Base-by-base conservation (phyloP, 1,140 invertebrate genomes). In the Aradophagus sp. region DNA sequence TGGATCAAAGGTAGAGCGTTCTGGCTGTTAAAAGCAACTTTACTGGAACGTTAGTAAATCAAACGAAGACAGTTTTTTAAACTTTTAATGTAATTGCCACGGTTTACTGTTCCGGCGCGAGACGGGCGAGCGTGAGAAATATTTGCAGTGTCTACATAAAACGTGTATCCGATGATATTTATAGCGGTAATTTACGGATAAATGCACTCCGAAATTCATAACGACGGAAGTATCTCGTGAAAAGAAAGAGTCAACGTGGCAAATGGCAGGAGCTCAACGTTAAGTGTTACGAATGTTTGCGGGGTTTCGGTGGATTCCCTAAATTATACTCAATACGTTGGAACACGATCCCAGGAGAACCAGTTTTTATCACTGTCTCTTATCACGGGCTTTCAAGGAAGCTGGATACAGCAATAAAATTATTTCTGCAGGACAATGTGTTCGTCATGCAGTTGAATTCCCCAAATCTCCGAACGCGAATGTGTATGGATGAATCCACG, bases 201-300 rank as follows among this genome's bases (percentile, higher is more conserved):
- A 68, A 68, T 55, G 50, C 23, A 42, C 23, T 42, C 42, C 20
- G 26, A 39, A 38, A 35, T 47, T 52, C 45, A 67, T 62, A 61
- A 55, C 27, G 29, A 36, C 16, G 19, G 15, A 11, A 50, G 34
- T 26, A 55, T 50, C 38, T 53, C 16, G 52, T 16, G 36, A 56
- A 52, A 44, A 48, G 20, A 50, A 69, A 39, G 42, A 63, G 48
- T 55, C 48, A 45, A 58, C 16, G 42, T 35, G 36, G 65, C 53
- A 68, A 69, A 67, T 61, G 27, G 14, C 36, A 19, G 17, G 44
- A 48, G 55, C 66, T 70, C 68, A 36, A 31, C 29, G 58, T 71
- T 83, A 83, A 82, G 75, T 80, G 77, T 81, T 83, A 83, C 74
- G 73, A 81, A 83, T 83, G 81, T 74, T 77, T 73, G 70, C 67